A percentile compares a stretch with the other conserved stretches of the same genome.
Evolutionary conservation across 2,797 vertebrate species (phyloP).

Genomic region (Mycteria americana): DNA sequence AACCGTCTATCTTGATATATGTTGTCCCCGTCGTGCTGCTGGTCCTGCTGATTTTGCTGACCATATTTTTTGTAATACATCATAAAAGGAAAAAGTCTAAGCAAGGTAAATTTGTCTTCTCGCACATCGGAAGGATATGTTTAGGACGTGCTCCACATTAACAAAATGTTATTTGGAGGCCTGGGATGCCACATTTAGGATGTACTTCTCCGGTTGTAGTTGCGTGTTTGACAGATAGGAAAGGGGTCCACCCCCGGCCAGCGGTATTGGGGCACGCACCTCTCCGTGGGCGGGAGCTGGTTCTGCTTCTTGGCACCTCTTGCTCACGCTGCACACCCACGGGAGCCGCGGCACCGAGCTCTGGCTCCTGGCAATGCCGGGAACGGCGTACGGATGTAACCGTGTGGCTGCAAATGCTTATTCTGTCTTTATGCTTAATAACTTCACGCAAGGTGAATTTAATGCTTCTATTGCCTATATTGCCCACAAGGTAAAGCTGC

Average conservation of each 20-base stretch:
- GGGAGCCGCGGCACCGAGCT: background rate
- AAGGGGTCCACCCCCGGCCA: background rate
- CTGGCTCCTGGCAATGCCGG: background rate
- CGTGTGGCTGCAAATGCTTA: background rate
- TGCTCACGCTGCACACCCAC: background rate
- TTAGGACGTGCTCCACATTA: background rate
- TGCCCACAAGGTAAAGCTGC: background rate
- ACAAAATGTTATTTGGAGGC: background rate
- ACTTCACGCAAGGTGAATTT: background rate
- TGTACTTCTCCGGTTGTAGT: background rate
- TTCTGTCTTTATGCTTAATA: background rate
- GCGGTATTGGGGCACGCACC: background rate
- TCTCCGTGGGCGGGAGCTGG: background rate
- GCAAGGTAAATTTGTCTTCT: constrained; percentile 69
- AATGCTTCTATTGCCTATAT: background rate
- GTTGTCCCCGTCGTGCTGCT: constrained; percentile 41
- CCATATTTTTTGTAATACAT: constrained; percentile 18
- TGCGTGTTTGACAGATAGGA: background rate
- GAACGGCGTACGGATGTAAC: background rate
- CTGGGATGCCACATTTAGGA: background rate
- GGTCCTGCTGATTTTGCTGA: constrained; percentile 52
- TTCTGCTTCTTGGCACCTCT: background rate
- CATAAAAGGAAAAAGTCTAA: constrained; percentile 69
- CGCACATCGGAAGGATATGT: background rate
- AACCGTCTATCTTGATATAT: constrained; percentile 52